Evolutionary conservation across 2,113 vertebrate genomes (phyloP).

Genomic region (Aldabrachelys gigantea): DNA sequence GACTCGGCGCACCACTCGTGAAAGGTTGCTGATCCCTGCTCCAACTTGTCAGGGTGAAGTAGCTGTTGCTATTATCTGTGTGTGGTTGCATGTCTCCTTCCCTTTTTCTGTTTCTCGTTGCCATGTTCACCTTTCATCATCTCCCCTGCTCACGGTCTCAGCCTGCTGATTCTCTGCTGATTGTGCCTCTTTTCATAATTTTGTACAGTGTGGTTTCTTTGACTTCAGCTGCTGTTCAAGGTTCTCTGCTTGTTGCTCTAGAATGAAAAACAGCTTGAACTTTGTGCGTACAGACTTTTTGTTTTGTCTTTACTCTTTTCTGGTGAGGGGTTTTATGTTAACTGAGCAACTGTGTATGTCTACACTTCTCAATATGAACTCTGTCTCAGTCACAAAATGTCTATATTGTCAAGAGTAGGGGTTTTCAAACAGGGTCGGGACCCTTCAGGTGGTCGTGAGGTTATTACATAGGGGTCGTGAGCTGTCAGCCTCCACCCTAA

Average conservation of each 20-base stretch:
- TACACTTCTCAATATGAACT: not conserved
- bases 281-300: not conserved
- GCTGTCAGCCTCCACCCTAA: no score
- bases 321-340: fast-evolving
- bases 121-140: not conserved
- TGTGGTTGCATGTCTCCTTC: not conserved
- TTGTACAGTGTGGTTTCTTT: not conserved
- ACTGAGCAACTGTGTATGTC: not conserved
- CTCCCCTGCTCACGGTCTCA: not conserved
- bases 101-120: not conserved
- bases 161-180: not conserved
- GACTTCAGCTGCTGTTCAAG: not conserved
- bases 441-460: no score
- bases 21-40: not conserved
- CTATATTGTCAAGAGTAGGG: not conserved
- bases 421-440: no score
- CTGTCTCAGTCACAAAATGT: not conserved
- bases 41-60: not conserved
- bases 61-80: not conserved
- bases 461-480: no score
- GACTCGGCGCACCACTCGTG: no score
- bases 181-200: not conserved
- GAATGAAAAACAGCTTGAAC: not conserved
- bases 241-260: not conserved
- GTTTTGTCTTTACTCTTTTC: not conserved